Conservation (phyloP, 2,888 invertebrate species). For the Philereme vetulata region DNA sequence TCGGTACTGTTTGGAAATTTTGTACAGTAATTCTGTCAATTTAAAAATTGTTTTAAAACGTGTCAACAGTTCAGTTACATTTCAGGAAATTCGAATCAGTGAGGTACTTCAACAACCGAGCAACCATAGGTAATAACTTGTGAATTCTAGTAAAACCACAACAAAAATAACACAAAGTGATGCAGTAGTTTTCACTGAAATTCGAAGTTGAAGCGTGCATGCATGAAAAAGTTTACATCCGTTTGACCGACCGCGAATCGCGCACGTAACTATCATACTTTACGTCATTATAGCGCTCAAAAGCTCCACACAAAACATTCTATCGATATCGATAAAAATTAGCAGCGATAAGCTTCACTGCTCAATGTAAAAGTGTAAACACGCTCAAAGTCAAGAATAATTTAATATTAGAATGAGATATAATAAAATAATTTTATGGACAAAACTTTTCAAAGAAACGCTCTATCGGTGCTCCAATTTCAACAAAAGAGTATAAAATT, state of each 20-base stretch:
- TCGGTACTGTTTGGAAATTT: too few relatives aligned
- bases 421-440: conserved; percentile 1
- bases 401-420: background rate
- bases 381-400: conserved; percentile 1
- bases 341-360: background rate
- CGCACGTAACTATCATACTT: conserved; percentile 34
- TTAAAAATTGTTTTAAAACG: too few relatives aligned
- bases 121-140: background rate
- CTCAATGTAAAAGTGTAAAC: background rate
- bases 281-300: conserved; percentile 32
- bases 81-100: background rate
- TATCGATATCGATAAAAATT: conserved; percentile 31
- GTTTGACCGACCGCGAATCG: conserved; percentile 42
- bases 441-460: conserved; percentile 4
- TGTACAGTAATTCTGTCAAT: too few relatives aligned
- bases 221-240: conserved; percentile 44
- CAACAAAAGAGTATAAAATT: conserved; percentile 17
- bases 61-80: background rate
- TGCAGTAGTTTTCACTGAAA: conserved; percentile 28
- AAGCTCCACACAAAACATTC: conserved; percentile 6
- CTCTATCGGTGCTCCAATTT: conserved; percentile 7
- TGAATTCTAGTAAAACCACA: conserved; percentile 37
- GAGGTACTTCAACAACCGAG: background rate
- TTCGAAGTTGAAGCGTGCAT: conserved; percentile 40
- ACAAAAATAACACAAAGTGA: conserved; percentile 34